Evolutionary conservation across 2,797 vertebrate genomes (phyloP).

Genomic region (Melanogrammus aeglefinus): DNA sequence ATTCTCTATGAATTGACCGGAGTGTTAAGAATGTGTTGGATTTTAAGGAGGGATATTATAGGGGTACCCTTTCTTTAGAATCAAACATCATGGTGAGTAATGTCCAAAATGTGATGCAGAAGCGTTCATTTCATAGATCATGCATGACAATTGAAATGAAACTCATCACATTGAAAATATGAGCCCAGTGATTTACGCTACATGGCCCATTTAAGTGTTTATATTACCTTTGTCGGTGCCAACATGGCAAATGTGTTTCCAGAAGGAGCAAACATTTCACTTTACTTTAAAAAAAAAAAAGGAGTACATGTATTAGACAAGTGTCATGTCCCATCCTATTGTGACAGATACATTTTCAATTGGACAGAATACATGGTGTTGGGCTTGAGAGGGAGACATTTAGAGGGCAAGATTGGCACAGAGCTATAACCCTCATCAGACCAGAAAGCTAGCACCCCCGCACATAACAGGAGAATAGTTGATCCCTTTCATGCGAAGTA

Average conservation of each 20-base stretch:
- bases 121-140: background rate
- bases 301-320: background rate
- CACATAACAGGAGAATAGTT: slow-evolving; percentile 8
- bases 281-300: slow-evolving; percentile 1
- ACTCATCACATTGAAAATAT: slow-evolving; percentile 27
- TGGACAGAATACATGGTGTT: background rate
- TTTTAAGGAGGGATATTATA: background rate
- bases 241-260: slow-evolving; percentile 38
- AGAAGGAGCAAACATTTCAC: background rate
- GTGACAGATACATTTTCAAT: background rate
- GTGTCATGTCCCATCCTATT: background rate
- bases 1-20: background rate
- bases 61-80: background rate
- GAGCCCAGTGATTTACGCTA: slow-evolving; percentile 31
- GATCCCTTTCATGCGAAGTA: background rate
- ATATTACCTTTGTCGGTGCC: slow-evolving; percentile 47
- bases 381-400: background rate
- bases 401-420: background rate
- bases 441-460: slow-evolving; percentile 4
- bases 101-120: background rate
- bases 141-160: slow-evolving; percentile 62
- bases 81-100: background rate
- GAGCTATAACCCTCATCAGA: slow-evolving; percentile 1
- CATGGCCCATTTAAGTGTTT: slow-evolving; percentile 22
- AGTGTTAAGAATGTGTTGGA: background rate